These are phyloP conservation scores for Meandrina meandrites DNA, from an alignment of 92 coral and sea anemone genomes.

Conservation along the genomic window DNA sequence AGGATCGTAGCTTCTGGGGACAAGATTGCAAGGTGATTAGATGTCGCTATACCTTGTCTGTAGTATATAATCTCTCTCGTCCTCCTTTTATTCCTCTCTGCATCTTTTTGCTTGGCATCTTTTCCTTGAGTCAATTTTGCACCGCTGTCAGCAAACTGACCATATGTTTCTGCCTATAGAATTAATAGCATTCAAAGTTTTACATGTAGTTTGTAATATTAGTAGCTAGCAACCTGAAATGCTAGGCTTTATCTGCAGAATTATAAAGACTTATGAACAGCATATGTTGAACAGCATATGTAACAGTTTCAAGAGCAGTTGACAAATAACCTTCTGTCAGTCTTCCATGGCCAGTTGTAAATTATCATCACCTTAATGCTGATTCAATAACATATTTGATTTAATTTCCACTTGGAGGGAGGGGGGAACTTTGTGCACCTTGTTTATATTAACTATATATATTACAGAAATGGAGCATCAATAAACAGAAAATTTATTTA, in stretches of 20 bases:
- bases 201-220: neutral
- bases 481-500: neutral
- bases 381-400: too few species aligned
- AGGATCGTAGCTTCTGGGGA: too few species aligned
- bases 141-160: constrained; percentile 58
- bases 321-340: too few species aligned
- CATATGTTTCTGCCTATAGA: constrained; percentile 65
- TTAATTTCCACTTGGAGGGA: too few species aligned
- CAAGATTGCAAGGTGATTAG: neutral
- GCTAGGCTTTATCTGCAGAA: too few species aligned
- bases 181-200: neutral
- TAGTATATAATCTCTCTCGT: constrained; percentile 52
- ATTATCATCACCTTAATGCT: too few species aligned
- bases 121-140: constrained; percentile 28
- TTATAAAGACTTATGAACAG: too few species aligned
- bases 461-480: neutral
- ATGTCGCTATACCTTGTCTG: constrained; percentile 48
- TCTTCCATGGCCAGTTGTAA: too few species aligned
- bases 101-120: constrained; percentile 7
- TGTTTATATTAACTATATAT: neutral
- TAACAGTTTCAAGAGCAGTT: neutral
- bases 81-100: constrained; percentile 34
- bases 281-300: too few species aligned
- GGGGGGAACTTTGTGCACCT: too few species aligned
- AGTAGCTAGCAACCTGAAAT: neutral